Base-by-base conservation (phyloP, 2,113 vertebrate species). In the Enhydra lutris region DNA sequence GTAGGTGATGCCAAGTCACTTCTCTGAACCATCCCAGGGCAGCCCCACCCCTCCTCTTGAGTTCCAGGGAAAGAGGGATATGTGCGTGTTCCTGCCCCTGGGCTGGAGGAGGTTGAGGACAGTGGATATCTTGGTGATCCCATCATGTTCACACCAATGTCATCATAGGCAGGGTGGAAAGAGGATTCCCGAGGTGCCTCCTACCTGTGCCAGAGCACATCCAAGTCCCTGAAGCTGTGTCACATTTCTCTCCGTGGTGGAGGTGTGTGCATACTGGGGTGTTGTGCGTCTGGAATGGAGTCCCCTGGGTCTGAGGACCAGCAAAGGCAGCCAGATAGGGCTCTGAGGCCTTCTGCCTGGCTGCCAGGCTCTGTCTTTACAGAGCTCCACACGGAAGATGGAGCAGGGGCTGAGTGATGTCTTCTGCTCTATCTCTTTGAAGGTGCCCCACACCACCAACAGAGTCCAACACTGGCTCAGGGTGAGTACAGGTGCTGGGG, bases 391-490 rank as follows among this genome's bases (percentile, higher is more conserved):
- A 20, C 1, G 0, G 31, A 31, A 71, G 18, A 61, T 5, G 0
- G 15, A 12, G 29, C 1, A 61, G 55, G 4, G 7, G 4, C 23
- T 9, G 80, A 20, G 23, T 1, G 15, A 61, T 1, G 7, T 36
- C 31, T 9, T 20, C 24, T 29, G 1, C 21, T 21, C 34, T n/a
- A 10, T 1, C 10, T 47, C 45, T 13, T 4, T 20, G 31, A 20
- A 20, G 69, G 21, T 13, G 17, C 34, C 88, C 57, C 34, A 18
- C 59, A 3, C 17, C 23, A 1, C 61, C 76, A 21, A 29, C 29
- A 31, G 17, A 3, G 18, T 39, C 3, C 45, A 36, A 24, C 15
- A 0, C 1, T 0, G 59, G 74, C 4, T 21, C 59, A 14, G 6
- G 31, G 45, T 7, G 10, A 50, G 45, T 39, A 15, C 45, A 15